Percentiles rank a stretch among this genome's conserved stretches.
These are phyloP conservation scores for Pangasius djambal DNA, from an alignment of 2,797 vertebrate species.

Conservation along the genomic window DNA sequence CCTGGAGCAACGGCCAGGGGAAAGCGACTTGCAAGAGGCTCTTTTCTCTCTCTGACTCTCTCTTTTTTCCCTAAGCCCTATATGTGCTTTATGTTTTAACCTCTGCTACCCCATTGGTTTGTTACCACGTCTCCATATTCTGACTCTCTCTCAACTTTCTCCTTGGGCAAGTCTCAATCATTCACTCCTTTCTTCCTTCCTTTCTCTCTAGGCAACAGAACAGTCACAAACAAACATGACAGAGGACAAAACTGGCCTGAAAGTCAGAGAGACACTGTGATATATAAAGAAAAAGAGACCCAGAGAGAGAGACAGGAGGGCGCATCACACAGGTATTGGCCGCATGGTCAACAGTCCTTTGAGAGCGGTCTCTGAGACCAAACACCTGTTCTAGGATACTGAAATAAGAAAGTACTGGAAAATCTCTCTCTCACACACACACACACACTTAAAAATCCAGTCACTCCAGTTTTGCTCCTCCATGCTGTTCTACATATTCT, in stretches of 20 bases:
- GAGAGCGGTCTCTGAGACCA: constrained; percentile 58
- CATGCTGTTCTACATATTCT: constrained; percentile 41
- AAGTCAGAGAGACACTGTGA: constrained; percentile 46
- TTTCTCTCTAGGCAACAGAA: constrained; percentile 60
- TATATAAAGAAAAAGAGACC: constrained; percentile 30
- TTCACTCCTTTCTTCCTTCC: constrained; percentile 62
- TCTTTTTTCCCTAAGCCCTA: background rate
- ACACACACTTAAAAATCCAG: constrained; percentile 47
- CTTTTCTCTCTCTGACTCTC: constrained; percentile 9
- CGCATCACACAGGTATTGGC: constrained; percentile 54
- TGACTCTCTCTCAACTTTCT: constrained; percentile 25
- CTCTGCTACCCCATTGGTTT: constrained; percentile 25
- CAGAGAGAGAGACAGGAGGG: constrained; percentile 36
- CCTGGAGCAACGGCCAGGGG: constrained; percentile 62
- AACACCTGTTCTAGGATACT: constrained; percentile 61
- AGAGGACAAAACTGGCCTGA: constrained; percentile 43
- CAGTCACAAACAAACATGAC: constrained; percentile 50
- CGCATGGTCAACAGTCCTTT: constrained; percentile 60
- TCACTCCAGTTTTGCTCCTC: constrained; percentile 32
- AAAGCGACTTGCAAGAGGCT: constrained; percentile 53
- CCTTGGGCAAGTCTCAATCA: background rate
- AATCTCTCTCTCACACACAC: constrained; percentile 19
- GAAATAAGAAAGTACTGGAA: constrained; percentile 48
- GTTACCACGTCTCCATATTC: constrained; percentile 6
- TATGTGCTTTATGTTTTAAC: constrained; percentile 16